These are phyloP conservation scores for Okamejei kenojei DNA, from an alignment of 2,797 vertebrate genomes.

Conservation along the genomic window DNA sequence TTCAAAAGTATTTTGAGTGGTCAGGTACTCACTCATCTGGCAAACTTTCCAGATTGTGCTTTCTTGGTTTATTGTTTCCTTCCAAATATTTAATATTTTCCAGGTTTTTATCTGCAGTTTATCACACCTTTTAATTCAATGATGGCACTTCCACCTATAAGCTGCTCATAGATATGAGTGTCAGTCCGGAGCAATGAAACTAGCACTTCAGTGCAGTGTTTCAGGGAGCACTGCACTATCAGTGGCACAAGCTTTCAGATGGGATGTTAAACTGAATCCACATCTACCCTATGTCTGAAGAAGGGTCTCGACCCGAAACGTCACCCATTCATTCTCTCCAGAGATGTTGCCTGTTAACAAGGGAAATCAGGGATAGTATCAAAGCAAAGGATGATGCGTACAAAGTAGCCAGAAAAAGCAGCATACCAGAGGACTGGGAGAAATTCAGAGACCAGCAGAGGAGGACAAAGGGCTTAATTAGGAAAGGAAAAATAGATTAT, in stretches of 20 bases:
- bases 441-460: too few species aligned
- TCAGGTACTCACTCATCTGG: not conserved
- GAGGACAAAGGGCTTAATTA: too few species aligned
- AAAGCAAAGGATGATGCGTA: too few species aligned
- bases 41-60: not conserved
- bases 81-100: too few species aligned
- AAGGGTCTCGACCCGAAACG: too few species aligned
- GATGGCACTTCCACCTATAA: not conserved
- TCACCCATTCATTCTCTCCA: too few species aligned
- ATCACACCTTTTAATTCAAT: not conserved
- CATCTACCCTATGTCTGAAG: not conserved
- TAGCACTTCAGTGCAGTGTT: not conserved
- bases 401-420: too few species aligned
- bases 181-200: not conserved
- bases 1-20: not conserved
- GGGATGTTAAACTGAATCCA: not conserved
- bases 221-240: too few species aligned
- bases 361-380: too few species aligned
- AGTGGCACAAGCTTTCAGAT: not conserved
- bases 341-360: too few species aligned
- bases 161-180: not conserved
- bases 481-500: too few species aligned
- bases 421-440: too few species aligned
- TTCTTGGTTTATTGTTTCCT: not conserved
- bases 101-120: not conserved